These are phyloP conservation scores for Thripadectes ignobilis DNA, from an alignment of 2,797 vertebrate genomes.

Conservation along the genomic window DNA sequence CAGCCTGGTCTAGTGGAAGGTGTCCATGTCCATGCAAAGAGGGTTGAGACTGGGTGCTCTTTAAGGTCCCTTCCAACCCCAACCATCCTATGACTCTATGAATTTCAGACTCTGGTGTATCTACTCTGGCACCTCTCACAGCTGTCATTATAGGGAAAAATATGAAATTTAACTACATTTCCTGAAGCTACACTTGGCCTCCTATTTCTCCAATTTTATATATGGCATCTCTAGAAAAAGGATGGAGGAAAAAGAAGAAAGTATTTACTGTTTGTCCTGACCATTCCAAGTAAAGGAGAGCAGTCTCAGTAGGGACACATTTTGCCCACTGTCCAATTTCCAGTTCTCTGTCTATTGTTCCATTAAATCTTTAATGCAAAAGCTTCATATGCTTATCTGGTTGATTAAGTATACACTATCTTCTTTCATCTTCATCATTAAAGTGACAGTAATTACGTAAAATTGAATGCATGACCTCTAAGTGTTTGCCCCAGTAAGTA, in stretches of 20 bases:
- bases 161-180: not conserved
- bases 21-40: rapidly evolving
- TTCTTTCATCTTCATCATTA: conserved; percentile 60
- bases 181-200: not conserved
- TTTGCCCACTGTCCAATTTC: not conserved
- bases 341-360: conserved; percentile 6
- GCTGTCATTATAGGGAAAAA: not conserved
- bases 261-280: not conserved
- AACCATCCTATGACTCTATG: no score
- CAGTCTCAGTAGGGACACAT: not conserved
- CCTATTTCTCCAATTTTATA: not conserved
- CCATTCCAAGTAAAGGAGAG: not conserved
- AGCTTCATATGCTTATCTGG: conserved; percentile 51
- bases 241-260: not conserved
- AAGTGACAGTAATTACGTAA: conserved; percentile 64
- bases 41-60: rapidly evolving
- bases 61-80: not conserved
- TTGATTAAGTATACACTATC: conserved; percentile 60
- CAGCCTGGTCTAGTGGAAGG: not conserved
- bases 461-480: conserved; percentile 63
- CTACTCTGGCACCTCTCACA: not conserved
- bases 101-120: not conserved
- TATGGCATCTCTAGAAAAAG: not conserved
- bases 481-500: conserved; percentile 31
- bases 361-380: conserved; percentile 42